Conservation (phyloP, 2,113 vertebrate species). For the Emydura subglobosa region DNA sequence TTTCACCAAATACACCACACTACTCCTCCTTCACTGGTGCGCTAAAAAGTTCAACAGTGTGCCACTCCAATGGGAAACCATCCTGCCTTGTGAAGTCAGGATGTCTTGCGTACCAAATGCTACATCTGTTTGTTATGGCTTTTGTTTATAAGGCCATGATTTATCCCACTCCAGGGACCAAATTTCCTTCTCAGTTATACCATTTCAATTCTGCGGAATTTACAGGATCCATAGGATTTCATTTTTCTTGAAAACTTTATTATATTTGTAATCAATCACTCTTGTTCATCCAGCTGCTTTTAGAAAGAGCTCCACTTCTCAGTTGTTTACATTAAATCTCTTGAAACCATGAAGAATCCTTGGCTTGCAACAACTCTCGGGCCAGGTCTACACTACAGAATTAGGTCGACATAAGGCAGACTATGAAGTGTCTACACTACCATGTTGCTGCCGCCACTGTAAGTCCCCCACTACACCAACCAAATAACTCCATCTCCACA, state of each 20-base stretch:
- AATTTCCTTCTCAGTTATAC: background rate
- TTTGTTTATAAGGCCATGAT: background rate
- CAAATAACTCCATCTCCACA: background rate
- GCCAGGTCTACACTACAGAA: background rate
- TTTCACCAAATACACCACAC: background rate
- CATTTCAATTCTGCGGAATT: background rate
- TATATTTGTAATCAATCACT: conserved; percentile 18
- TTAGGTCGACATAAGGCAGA: background rate
- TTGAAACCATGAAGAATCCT: conserved; percentile 11
- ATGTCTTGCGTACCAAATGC: background rate
- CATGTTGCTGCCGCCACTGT: background rate
- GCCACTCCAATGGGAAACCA: background rate
- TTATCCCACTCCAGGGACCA: background rate
- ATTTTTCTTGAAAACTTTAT: conserved; percentile 9
- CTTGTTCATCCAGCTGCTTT: background rate
- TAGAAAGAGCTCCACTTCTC: conserved; percentile 18
- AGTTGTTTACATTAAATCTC: conserved; percentile 19
- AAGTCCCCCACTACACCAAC: background rate
- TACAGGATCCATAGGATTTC: background rate
- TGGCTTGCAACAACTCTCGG: background rate
- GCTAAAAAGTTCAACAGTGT: background rate
- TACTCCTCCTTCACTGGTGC: background rate
- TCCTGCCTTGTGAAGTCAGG: background rate
- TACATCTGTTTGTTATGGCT: background rate
- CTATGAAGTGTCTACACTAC: background rate